Evolutionary conservation across 2,797 vertebrate species (phyloP).

Genomic region (Dipus sagitta): DNA sequence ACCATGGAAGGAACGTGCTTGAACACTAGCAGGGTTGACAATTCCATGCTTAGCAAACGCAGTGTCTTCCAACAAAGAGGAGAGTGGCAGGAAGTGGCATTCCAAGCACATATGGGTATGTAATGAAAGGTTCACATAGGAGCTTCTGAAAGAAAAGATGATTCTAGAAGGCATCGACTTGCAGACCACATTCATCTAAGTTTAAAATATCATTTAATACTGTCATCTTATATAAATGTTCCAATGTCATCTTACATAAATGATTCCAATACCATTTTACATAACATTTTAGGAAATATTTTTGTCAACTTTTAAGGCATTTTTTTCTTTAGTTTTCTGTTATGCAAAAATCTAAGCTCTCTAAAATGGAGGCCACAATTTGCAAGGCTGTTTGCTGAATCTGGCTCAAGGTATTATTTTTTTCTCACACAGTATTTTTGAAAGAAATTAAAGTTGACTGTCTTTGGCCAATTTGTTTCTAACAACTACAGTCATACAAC

Average conservation of each 20-base stretch:
- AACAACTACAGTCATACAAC: background rate
- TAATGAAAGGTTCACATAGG: background rate
- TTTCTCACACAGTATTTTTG: background rate
- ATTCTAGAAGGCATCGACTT: background rate
- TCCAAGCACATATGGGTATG: background rate
- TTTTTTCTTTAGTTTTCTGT: constrained; percentile 13
- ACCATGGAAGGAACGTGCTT: constrained; percentile 51
- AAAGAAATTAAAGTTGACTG: background rate
- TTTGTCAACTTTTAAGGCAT: constrained; percentile 32
- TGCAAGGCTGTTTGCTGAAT: constrained; percentile 48
- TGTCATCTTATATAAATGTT: background rate
- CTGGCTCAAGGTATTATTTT: background rate
- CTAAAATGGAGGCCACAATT: constrained; percentile 21
- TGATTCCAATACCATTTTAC: background rate
- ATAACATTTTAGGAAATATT: constrained; percentile 11
- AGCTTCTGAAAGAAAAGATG: constrained; percentile 26
- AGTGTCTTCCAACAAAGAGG: constrained; percentile 51
- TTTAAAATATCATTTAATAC: constrained; percentile 27
- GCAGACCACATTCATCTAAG: background rate
- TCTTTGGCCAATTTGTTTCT: constrained; percentile 18
- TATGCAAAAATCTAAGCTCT: background rate
- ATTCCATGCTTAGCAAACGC: constrained; percentile 30
- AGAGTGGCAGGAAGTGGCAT: background rate
- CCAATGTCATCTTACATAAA: background rate
- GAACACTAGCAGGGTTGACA: constrained; percentile 62